Conservation (phyloP, 1,140 invertebrate genomes). For the Lordiphosa mommai region DNA sequence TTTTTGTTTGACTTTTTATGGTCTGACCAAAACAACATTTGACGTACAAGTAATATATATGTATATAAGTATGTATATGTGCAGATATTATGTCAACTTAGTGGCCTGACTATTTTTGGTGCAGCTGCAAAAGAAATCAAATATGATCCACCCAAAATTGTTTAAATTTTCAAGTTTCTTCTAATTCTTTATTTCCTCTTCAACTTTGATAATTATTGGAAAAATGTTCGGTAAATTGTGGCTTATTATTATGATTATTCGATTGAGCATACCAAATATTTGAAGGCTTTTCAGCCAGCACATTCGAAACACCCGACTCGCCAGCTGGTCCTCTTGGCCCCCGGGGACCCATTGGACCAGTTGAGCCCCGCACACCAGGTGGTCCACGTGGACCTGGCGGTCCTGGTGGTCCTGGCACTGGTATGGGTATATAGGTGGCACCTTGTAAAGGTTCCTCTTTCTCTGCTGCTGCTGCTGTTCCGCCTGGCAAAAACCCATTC, state of each 20-base stretch:
- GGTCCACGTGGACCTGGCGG: constrained; percentile 54
- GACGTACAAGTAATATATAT: constrained; percentile 42
- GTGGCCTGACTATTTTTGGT: constrained; percentile 18
- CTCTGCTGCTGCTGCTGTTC: constrained; percentile 8
- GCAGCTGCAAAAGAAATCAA: constrained; percentile 19
- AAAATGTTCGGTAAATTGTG: constrained; percentile 35
- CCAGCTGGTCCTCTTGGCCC: constrained; percentile 34
- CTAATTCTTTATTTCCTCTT: constrained; percentile 5
- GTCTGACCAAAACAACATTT: constrained; percentile 35
- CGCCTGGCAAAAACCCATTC: constrained; percentile 22
- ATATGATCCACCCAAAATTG: background rate
- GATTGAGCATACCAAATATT: constrained; percentile 52
- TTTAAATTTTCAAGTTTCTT: background rate
- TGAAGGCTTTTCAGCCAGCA: constrained; percentile 24
- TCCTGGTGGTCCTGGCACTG: constrained; percentile 51
- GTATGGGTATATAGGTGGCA: constrained; percentile 40
- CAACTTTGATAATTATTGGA: constrained; percentile 52
- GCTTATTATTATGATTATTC: constrained; percentile 26
- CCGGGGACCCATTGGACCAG: constrained; percentile 37
- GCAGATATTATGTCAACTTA: constrained; percentile 31
- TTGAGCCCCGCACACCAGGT: constrained; percentile 35
- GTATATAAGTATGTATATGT: constrained; percentile 13
- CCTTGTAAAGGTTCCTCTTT: constrained; percentile 37
- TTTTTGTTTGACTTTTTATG: constrained; percentile 55
- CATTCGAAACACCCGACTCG: constrained; percentile 1